These are phyloP conservation scores for Botia kubotai DNA, from an alignment of 2,797 vertebrate genomes.

Conservation along the genomic window DNA sequence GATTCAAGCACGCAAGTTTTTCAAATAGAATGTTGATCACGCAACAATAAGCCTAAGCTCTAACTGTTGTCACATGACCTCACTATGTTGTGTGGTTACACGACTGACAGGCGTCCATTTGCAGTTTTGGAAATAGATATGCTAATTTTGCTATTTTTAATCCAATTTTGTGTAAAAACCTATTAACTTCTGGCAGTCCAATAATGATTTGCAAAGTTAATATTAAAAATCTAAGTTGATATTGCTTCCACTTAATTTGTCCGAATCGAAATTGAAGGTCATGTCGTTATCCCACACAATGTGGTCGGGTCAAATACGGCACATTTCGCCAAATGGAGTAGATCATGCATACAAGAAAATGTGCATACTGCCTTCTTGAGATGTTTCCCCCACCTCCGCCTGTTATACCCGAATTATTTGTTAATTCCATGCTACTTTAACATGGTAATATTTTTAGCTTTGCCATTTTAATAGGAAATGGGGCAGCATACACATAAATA, in stretches of 20 bases:
- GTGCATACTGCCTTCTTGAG: background rate
- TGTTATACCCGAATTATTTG: background rate
- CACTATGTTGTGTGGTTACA: background rate
- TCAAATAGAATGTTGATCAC: too few species aligned
- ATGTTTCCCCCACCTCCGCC: background rate
- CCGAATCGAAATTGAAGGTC: slow-evolving; percentile 24
- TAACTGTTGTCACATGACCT: background rate
- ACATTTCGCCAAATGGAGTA: slow-evolving; percentile 3
- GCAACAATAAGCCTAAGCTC: background rate
- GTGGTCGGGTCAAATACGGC: background rate
- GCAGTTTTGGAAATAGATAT: slow-evolving; percentile 6
- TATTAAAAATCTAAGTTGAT: slow-evolving; percentile 14
- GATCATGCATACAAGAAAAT: slow-evolving; percentile 9
- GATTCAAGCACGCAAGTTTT: background rate
- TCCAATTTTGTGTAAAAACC: slow-evolving; percentile 31
- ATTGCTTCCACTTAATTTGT: slow-evolving; percentile 38
- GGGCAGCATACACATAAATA: background rate
- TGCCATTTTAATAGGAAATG: background rate
- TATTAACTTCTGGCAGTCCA: slow-evolving; percentile 5
- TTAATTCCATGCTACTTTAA: background rate
- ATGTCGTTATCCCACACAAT: slow-evolving; percentile 28
- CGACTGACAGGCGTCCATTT: background rate
- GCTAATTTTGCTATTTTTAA: background rate
- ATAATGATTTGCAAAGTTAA: slow-evolving; percentile 7
- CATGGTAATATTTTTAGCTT: background rate